Conservation (phyloP, 1,140 invertebrate species). For the Antheraea pernyi region DNA sequence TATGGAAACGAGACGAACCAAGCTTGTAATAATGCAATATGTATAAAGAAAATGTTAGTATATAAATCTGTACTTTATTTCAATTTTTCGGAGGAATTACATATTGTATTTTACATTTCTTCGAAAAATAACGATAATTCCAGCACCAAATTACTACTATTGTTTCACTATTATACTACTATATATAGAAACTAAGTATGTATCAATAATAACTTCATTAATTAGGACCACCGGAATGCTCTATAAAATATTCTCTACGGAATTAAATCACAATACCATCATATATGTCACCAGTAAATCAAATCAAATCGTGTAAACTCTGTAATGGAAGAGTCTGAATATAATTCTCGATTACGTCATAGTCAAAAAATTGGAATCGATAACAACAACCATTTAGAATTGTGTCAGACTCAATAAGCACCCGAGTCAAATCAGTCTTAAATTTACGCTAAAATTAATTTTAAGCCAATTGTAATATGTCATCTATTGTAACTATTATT, state of each 20-base stretch:
- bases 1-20: no score
- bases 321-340: neutral
- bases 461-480: conserved; percentile 1
- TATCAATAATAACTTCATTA: neutral
- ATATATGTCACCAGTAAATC: neutral
- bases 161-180: neutral
- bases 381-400: neutral
- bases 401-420: conserved; percentile 31
- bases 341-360: neutral
- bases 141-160: no score
- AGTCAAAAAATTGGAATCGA: neutral
- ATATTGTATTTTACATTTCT: no score
- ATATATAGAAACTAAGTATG: neutral
- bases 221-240: conserved; percentile 28
- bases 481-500: neutral
- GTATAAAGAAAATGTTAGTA: no score
- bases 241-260: conserved; percentile 19
- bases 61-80: no score
- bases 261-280: neutral
- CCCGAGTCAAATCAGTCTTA: conserved; percentile 49
- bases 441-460: conserved; percentile 25
- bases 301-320: neutral
- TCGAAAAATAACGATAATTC: no score
- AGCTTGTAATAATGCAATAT: no score
- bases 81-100: no score